These are phyloP conservation scores for Gymnocheta viridis DNA, from an alignment of 2,888 invertebrate species.

Conservation along the genomic window DNA sequence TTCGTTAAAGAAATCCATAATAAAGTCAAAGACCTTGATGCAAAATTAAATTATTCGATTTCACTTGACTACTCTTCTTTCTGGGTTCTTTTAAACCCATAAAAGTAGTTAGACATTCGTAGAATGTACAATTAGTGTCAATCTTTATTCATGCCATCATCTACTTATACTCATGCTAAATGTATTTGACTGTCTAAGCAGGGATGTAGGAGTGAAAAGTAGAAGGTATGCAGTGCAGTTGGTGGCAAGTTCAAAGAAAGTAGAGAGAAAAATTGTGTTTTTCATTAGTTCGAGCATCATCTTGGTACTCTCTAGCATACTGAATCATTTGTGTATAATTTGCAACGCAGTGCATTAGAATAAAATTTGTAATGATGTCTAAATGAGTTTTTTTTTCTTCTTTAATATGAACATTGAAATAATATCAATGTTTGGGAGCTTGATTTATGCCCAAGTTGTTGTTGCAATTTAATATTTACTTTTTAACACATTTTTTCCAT, in stretches of 20 bases:
- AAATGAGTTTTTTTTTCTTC: constrained; percentile 42
- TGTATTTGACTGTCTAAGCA: constrained; percentile 29
- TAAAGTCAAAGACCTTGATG: constrained; percentile 30
- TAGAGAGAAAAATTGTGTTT: constrained; percentile 14
- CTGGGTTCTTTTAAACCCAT: neutral
- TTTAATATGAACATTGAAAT: constrained; percentile 33
- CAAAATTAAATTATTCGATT: constrained; percentile 20
- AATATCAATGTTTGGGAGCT: neutral
- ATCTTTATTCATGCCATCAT: neutral
- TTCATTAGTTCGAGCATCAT: constrained; percentile 2
- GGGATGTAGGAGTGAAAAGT: neutral
- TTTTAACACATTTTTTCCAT: constrained; percentile 11
- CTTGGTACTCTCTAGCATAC: neutral
- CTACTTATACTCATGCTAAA: neutral
- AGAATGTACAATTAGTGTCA: constrained; percentile 25
- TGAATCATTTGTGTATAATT: constrained; percentile 30
- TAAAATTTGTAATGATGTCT: constrained; percentile 37
- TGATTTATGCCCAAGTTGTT: neutral
- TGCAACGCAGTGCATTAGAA: constrained; percentile 38
- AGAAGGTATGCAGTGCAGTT: neutral
- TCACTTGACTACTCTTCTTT: constrained; percentile 3
- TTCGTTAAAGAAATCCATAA: too few relatives aligned
- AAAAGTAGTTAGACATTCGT: constrained; percentile 10
- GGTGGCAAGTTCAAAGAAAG: constrained; percentile 1
- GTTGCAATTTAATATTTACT: neutral